phyloP scores from a whole-genome alignment of 1,140 invertebrate genomes.

The Hycleus phaleratus region DNA sequence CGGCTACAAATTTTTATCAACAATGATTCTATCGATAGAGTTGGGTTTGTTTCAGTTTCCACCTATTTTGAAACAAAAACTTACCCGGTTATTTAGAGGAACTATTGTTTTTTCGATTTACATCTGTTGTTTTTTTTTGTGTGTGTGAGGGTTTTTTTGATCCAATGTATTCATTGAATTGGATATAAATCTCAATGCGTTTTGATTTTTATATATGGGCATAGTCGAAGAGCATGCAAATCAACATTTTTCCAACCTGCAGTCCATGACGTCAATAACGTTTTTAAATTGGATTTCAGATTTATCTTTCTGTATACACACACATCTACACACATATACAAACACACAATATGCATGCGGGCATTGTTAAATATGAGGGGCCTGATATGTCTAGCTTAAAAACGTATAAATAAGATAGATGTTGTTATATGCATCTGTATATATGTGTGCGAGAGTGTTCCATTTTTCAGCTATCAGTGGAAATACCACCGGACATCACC shows the following conservation, averaged over 20 bases:
- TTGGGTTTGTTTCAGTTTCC: no score
- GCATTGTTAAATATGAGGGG: slow-evolving; percentile 16
- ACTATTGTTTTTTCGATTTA: no score
- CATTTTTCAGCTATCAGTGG: slow-evolving; percentile 11
- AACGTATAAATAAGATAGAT: slow-evolving; percentile 16
- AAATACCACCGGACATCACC: not conserved
- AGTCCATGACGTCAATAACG: slow-evolving; percentile 28
- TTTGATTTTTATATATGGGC: slow-evolving; percentile 17
- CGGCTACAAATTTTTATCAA: not conserved
- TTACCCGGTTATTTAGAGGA: no score
- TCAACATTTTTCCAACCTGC: slow-evolving; percentile 24
- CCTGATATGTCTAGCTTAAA: slow-evolving; percentile 15
- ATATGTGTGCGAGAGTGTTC: not conserved
- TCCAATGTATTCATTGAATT: slow-evolving; percentile 7
- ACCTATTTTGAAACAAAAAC: no score
- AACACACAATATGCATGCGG: slow-evolving; percentile 19
- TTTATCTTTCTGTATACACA: slow-evolving; percentile 18
- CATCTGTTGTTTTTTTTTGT: no score
- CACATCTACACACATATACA: no score
- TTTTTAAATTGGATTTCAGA: slow-evolving; percentile 28
- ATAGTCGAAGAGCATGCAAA: slow-evolving; percentile 15
- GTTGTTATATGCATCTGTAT: not conserved
- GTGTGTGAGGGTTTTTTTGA: no score
- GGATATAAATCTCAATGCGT: slow-evolving; percentile 17
- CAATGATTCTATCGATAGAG: not conserved